Evolutionary conservation across 2,113 vertebrate species (phyloP), one percentile per base, ranked within the genome.

Genomic region (Antechinus flavipes): DNA sequence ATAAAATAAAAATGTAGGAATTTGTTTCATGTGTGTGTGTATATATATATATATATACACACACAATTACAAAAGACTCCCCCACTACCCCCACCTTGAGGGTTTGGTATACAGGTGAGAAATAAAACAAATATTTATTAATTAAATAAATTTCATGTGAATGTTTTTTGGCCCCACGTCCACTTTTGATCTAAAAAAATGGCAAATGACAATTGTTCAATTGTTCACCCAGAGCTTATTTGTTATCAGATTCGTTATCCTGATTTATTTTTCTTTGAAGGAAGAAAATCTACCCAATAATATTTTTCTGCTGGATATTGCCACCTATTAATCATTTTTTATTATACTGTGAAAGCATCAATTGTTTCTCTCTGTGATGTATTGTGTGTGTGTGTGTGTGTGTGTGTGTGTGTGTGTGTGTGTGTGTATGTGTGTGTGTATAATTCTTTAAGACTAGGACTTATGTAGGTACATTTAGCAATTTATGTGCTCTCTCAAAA

Each of bases 231-330:
- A 5, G 10, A 42, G 42, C 26, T 55, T 92, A 3, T 92, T 93
- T 92, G 10, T 47, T 47, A 24, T 25, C 5, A 94, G 16, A 42
- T 26, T 94, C 25, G 2, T 95, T 93, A 61, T 89, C 89, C 55
- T 94, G 9, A 92, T 54, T 61, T 76, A 23, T 90, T 56, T 76
- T 92, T 54, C 90, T 93, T 91, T 92, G 27, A 76, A 94, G 54
- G 7, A 61, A 91, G n/a, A 84, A 84, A 84, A 42, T 42, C 19
- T 93, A 68, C 50, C 91, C 42, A 89, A 47, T 54, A 50, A 76
- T 91, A 94, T 25, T 6, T 91, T 68, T 89, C 10, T 91, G 47
- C 8, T 89, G 47, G 26, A 93, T 68, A 42, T 93, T 46, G 90
- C 35, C 89, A 68, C 92, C 9, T 84, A 52, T 8, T 53, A 42